Evolutionary conservation across 1,140 invertebrate genomes (phyloP), one percentile per base, ranked within the genome.

Genomic region (Hyles euphorbiae): DNA sequence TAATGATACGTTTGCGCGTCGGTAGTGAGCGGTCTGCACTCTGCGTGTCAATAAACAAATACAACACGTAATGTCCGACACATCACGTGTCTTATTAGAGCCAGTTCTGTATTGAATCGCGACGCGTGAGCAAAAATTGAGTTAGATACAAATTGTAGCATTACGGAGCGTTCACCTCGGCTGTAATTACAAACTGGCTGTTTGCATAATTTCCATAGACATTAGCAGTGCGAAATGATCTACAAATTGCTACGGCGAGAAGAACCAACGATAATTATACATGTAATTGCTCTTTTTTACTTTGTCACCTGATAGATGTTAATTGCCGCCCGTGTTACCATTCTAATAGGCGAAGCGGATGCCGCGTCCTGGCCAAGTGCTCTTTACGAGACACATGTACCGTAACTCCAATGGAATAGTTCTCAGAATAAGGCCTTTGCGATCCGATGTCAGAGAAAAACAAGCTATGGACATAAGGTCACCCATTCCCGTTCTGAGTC

Each of bases 151-250:
- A 76, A 72, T 74, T 70, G 74, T 75, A 73, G 68, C 67, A 75
- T 79, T 75, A 77, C 63, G 61, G 69, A 67, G 53, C 75, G 64
- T 76, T 81, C 74, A 74, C 70, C 72, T 80, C 72, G 48, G 62
- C 70, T 77, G 61, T 81, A 81, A 81, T 82, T 82, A 81, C 73
- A 60, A 58, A 67, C 70, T 74, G 69, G 68, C 70, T 74, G 70
- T 83, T 78, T 74, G 75, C 72, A 75, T 83, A 81, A 80, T 83
- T 78, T 83, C 70, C 76, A 78, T 74, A 72, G 67, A 77, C 79
- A 81, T 83, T 82, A 78, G 72, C 76, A 76, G 70, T 72, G 70
- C 75, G 70, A 77, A 79, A 77, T 78, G 71, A 78, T 78, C 74
- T 76, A 77, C 73, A 80, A 80, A 81, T 82, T 79, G 73, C 79